Evolutionary conservation across 2,113 vertebrate species (phyloP).

Genomic region (Garra rufa): DNA sequence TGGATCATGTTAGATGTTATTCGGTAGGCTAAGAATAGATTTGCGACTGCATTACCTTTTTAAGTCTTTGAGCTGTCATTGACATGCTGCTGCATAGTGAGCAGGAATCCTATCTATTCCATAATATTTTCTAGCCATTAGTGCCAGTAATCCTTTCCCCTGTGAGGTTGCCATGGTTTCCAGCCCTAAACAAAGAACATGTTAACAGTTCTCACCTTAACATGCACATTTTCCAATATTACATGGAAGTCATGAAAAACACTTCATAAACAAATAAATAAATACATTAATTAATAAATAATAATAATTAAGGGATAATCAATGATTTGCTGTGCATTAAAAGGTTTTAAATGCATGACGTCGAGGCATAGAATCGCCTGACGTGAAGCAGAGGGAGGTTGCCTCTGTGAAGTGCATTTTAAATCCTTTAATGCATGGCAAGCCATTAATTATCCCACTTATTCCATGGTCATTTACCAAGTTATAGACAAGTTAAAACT

Average conservation of each 20-base stretch:
- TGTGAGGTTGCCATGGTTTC: constrained; percentile 11
- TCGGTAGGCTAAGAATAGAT: background rate
- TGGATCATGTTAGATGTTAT: background rate
- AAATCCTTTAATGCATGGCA: too few species aligned
- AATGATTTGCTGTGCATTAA: too few species aligned
- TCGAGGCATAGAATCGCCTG: too few species aligned
- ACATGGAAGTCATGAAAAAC: background rate
- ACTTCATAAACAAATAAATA: background rate
- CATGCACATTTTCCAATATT: background rate
- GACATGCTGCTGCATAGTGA: background rate
- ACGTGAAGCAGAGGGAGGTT: too few species aligned
- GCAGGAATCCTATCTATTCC: background rate
- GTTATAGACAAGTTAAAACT: too few species aligned
- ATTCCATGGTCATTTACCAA: too few species aligned
- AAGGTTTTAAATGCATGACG: too few species aligned
- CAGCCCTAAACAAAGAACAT: background rate
- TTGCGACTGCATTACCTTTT: background rate
- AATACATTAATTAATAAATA: background rate
- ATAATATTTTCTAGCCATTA: constrained; percentile 5
- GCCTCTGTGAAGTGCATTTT: too few species aligned
- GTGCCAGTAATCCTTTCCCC: background rate
- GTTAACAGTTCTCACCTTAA: background rate
- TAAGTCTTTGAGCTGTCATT: background rate
- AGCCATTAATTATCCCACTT: too few species aligned
- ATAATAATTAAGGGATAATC: background rate